Evolutionary conservation across 2,888 invertebrate species (phyloP).

Genomic region (Metopia argyrocephala): DNA sequence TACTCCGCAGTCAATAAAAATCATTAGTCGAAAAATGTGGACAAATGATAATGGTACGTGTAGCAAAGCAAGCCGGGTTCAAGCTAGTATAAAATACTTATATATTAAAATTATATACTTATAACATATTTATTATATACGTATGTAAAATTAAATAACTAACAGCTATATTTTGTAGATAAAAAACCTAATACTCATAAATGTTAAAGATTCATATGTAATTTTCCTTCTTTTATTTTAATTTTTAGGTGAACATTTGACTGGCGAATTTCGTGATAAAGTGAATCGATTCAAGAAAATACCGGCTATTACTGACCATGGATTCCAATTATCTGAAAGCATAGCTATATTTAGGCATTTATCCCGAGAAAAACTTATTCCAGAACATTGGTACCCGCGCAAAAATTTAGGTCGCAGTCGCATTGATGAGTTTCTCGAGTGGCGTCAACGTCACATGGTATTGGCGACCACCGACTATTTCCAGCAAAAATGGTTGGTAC

Average conservation of each 20-base stretch:
- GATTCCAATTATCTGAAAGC: constrained; percentile 84
- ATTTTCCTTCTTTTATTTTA: too few relatives aligned
- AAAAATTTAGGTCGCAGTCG: constrained; percentile 81
- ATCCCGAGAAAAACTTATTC: constrained; percentile 79
- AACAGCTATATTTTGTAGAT: too few relatives aligned
- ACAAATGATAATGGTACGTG: too few relatives aligned
- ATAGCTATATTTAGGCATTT: constrained; percentile 85
- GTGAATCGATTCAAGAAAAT: constrained; percentile 82
- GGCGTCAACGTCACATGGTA: constrained; percentile 85
- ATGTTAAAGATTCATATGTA: too few relatives aligned
- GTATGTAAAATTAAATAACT: too few relatives aligned
- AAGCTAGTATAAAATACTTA: too few relatives aligned
- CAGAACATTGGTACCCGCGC: constrained; percentile 85
- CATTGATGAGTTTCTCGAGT: constrained; percentile 86
- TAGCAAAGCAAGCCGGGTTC: too few relatives aligned
- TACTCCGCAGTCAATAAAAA: too few relatives aligned
- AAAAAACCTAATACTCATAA: too few relatives aligned
- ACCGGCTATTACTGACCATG: constrained; percentile 84
- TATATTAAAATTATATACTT: too few relatives aligned
- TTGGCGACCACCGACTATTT: constrained; percentile 82
- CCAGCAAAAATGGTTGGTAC: constrained; percentile 79
- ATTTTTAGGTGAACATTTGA: constrained; percentile 82
- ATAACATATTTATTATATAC: too few relatives aligned
- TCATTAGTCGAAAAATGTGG: too few relatives aligned
- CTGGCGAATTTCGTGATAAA: constrained; percentile 81